phyloP scores from a whole-genome alignment of 2,888 invertebrate genomes.

The Microctonus brassicae region DNA sequence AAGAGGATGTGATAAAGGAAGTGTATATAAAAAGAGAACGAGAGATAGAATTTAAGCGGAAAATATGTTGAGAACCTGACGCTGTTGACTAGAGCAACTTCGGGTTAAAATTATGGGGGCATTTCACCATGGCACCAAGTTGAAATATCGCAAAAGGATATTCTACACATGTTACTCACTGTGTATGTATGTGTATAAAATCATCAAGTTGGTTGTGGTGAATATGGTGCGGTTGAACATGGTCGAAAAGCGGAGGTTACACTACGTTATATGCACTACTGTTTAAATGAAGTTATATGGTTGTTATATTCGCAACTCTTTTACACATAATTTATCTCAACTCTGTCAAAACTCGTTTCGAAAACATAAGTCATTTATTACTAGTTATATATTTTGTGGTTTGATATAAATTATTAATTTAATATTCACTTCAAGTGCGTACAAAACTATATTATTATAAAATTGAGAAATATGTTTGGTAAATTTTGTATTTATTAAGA shows the following conservation, averaged over 20 bases:
- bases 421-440: too few species aligned
- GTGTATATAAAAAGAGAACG: too few species aligned
- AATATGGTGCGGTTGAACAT: background rate
- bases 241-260: conserved; percentile 17
- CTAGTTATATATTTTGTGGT: background rate
- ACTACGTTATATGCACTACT: conserved; percentile 32
- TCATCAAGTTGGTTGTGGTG: background rate
- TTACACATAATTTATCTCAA: background rate
- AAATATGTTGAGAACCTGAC: conserved; percentile 16
- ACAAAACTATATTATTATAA: too few species aligned
- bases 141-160: conserved; percentile 25
- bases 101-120: conserved; percentile 43
- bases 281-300: conserved; percentile 43
- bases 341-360: background rate
- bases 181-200: background rate
- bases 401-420: too few species aligned
- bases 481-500: too few species aligned
- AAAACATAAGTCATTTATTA: background rate
- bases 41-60: background rate
- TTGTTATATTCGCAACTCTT: conserved; percentile 28
- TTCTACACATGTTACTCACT: background rate
- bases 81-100: conserved; percentile 19
- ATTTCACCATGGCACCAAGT: conserved; percentile 39
- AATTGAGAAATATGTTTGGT: too few species aligned
- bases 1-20: background rate